Percentiles rank a stretch among this genome's conserved stretches.
These are phyloP conservation scores for Mesoclemmys tuberculata DNA, from an alignment of 2,113 vertebrate species.

Conservation along the genomic window DNA sequence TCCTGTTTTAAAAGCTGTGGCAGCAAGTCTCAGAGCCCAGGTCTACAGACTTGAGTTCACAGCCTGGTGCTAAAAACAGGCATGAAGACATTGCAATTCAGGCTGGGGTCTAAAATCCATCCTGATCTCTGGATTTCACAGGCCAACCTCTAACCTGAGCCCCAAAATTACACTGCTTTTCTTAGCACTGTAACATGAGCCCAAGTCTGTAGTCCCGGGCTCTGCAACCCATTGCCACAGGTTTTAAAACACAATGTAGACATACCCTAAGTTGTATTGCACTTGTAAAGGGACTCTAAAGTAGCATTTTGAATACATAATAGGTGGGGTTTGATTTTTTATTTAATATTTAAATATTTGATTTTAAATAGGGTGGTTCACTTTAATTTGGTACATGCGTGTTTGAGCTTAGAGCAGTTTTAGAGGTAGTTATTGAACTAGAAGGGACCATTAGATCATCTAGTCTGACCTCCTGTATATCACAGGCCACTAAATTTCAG, in stretches of 20 bases:
- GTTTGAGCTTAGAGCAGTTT: conserved; percentile 22
- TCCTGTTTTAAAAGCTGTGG: not conserved
- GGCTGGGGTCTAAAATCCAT: too few relatives aligned
- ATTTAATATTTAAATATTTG: too few relatives aligned
- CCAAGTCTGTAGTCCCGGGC: not conserved
- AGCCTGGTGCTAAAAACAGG: too few relatives aligned
- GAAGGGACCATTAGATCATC: not conserved
- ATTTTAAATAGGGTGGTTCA: not conserved
- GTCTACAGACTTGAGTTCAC: too few relatives aligned
- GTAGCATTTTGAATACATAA: not conserved
- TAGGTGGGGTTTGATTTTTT: not conserved
- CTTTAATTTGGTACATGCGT: not conserved
- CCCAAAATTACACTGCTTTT: not conserved
- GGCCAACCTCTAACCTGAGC: not conserved
- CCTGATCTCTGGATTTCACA: too few relatives aligned
- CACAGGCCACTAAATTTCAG: not conserved
- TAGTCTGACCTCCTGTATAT: not conserved
- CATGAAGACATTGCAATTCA: too few relatives aligned
- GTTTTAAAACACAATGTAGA: not conserved
- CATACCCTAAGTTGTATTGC: not conserved
- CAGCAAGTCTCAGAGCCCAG: too few relatives aligned
- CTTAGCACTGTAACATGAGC: not conserved
- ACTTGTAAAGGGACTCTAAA: not conserved
- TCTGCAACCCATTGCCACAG: not conserved
- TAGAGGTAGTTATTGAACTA: not conserved